Conservation (phyloP, 2,888 invertebrate genomes). For the Eupithecia insigniata region DNA sequence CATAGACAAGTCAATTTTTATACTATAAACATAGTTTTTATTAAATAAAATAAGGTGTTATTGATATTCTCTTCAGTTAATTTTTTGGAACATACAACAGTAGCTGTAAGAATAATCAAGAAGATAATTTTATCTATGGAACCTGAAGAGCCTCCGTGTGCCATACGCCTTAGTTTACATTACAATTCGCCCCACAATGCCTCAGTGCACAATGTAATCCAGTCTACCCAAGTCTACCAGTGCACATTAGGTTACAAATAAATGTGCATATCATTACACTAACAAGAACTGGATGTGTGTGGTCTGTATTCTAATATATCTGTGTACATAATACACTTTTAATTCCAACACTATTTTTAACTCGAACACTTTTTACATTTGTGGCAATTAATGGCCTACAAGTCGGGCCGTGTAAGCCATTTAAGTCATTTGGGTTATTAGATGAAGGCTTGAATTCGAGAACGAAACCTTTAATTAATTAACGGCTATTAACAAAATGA, state of each 20-base stretch:
- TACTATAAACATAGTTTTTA: too few relatives aligned
- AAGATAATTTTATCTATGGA: neutral
- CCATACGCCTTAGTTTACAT: slow-evolving; percentile 36
- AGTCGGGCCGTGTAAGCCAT: slow-evolving; percentile 67
- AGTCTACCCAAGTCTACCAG: slow-evolving; percentile 36
- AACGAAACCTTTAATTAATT: slow-evolving; percentile 74
- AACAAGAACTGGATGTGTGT: slow-evolving; percentile 76
- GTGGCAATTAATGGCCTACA: slow-evolving; percentile 73
- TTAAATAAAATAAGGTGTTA: too few relatives aligned
- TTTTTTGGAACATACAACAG: too few relatives aligned
- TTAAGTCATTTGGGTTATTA: slow-evolving; percentile 72
- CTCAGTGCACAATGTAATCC: slow-evolving; percentile 39
- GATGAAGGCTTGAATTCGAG: slow-evolving; percentile 67
- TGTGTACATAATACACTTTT: slow-evolving; percentile 28
- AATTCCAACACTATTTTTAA: slow-evolving; percentile 47
- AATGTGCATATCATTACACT: slow-evolving; percentile 82
- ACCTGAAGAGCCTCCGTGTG: slow-evolving; percentile 10
- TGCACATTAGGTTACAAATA: slow-evolving; percentile 70
- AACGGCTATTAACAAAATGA: slow-evolving; percentile 71
- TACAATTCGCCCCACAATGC: slow-evolving; percentile 44
- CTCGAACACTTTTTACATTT: slow-evolving; percentile 64
- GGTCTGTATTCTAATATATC: slow-evolving; percentile 70
- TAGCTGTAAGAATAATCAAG: neutral
- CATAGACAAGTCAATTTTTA: too few relatives aligned
- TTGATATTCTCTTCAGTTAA: too few relatives aligned